These are phyloP conservation scores for Barbus barbus DNA, from an alignment of 2,113 vertebrate genomes.

Conservation along the genomic window DNA sequence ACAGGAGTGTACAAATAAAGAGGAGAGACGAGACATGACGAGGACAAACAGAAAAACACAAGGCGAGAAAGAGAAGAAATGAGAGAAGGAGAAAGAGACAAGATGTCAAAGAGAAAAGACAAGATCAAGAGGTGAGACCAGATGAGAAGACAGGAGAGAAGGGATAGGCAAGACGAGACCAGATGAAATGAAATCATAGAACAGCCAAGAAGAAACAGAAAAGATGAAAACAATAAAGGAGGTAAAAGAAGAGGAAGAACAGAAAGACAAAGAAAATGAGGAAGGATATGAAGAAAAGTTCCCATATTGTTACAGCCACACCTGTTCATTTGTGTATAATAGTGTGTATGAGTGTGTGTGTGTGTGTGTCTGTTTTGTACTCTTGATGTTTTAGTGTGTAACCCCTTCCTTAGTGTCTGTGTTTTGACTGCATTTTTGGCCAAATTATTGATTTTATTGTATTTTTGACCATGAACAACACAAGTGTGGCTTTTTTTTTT, in stretches of 20 bases:
- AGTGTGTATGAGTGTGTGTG: no score
- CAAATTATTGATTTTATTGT: no score
- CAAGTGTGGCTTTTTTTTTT: no score
- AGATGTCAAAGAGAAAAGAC: not conserved
- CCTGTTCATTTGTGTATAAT: no score
- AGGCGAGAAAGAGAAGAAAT: not conserved
- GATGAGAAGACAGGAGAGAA: not conserved
- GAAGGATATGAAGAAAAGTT: not conserved
- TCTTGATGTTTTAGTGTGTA: no score
- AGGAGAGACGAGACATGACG: not conserved
- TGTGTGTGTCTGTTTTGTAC: no score
- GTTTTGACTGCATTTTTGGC: no score
- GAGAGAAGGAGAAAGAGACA: not conserved
- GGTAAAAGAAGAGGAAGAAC: not conserved
- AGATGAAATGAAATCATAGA: not conserved
- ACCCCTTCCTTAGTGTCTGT: no score
- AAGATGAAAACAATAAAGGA: not conserved
- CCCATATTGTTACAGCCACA: no score
- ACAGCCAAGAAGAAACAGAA: not conserved
- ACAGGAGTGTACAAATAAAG: slow-evolving; percentile 26
- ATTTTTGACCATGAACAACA: no score
- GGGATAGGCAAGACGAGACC: not conserved
- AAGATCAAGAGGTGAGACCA: not conserved
- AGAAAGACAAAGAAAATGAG: not conserved
- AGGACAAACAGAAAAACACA: not conserved